A percentile compares a stretch with the other conserved stretches of the same genome.
phyloP scores from a whole-genome alignment of 1,140 invertebrate species.

The Belonocnema kinseyi region DNA sequence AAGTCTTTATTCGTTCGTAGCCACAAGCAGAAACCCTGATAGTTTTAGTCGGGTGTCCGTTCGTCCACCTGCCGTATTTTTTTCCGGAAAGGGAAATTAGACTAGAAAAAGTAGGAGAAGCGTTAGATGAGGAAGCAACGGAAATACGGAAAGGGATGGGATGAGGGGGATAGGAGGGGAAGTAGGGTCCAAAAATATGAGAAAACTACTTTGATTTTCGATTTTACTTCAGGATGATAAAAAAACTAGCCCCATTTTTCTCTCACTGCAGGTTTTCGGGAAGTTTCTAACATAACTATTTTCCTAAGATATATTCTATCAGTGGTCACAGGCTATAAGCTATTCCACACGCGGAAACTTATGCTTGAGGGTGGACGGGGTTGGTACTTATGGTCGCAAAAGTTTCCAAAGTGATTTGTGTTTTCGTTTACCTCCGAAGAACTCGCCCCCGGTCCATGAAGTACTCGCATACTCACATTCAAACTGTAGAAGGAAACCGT shows the following conservation, averaged over 20 bases:
- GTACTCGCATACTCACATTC: background rate
- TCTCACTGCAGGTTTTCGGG: background rate
- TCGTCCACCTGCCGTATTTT: no score
- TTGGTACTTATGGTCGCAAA: constrained; percentile 8
- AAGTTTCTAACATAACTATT: background rate
- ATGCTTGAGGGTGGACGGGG: background rate
- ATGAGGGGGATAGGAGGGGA: no score
- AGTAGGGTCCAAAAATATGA: no score
- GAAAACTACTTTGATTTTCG: no score
- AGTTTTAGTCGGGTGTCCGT: no score
- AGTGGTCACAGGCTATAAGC: background rate
- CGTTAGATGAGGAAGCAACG: no score
- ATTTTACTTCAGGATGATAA: no score
- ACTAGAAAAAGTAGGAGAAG: no score
- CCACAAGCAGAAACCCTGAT: no score
- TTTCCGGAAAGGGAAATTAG: no score
- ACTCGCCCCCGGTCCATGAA: background rate
- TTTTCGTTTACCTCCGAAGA: constrained; percentile 36
- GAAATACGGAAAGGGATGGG: no score
- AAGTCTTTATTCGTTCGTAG: no score
- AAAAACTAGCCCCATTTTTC: background rate
- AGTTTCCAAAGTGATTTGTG: constrained; percentile 34
- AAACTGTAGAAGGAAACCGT: background rate
- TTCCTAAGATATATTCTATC: background rate
- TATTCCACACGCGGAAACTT: background rate